Evolutionary conservation across 2,888 invertebrate species (phyloP).

Genomic region (Prosopocoilus inquinatus): DNA sequence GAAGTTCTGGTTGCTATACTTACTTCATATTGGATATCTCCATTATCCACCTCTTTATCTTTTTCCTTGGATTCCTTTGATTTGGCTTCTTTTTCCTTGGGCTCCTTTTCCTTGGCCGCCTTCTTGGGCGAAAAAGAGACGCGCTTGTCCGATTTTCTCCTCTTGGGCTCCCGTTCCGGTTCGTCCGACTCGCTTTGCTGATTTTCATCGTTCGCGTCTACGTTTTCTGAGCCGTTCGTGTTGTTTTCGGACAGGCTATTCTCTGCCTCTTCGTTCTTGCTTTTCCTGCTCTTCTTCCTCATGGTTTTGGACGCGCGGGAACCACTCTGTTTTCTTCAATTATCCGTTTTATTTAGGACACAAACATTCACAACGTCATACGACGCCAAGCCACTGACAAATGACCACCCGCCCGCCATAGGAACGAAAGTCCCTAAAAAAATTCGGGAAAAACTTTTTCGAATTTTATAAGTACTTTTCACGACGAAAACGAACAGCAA

Average conservation of each 20-base stretch:
- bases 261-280: conserved; percentile 17
- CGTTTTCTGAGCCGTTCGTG: conserved; percentile 20
- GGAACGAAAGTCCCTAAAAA: too few relatives aligned
- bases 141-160: conserved; percentile 31
- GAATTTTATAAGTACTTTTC: too few relatives aligned
- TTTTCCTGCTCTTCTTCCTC: conserved; percentile 34
- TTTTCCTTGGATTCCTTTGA: conserved; percentile 37
- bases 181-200: conserved; percentile 18
- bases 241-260: conserved; percentile 25
- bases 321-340: not conserved
- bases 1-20: not conserved
- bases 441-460: too few relatives aligned
- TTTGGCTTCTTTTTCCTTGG: conserved; percentile 21
- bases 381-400: not conserved
- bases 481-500: too few relatives aligned
- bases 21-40: conserved; percentile 27
- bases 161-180: conserved; percentile 35
- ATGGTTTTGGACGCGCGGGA: not conserved
- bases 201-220: conserved; percentile 8
- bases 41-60: conserved; percentile 24
- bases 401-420: too few relatives aligned
- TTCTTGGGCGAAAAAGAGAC: conserved; percentile 28
- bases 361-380: not conserved
- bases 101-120: conserved; percentile 24
- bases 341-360: not conserved